Evolutionary conservation across 2,888 invertebrate species (phyloP), one percentile per base, ranked within the genome.

Genomic region (Macrosiphum euphorbiae): DNA sequence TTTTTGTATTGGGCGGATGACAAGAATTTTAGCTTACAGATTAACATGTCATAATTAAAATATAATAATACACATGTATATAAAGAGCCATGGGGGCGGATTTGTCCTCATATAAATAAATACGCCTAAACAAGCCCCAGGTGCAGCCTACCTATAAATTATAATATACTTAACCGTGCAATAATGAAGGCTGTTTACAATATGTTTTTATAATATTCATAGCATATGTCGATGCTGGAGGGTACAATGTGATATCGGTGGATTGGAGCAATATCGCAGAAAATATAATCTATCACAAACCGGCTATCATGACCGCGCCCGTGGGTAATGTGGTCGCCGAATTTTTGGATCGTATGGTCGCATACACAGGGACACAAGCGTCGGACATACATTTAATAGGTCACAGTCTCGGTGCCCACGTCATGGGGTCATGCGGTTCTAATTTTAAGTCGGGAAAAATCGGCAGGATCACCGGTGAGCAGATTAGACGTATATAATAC

Each of bases 171-270:
- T 1, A 61, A 61, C 28, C 28, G 3, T 61, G 13, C n/a, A 28
- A 58, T 61, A 28, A 61, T 8, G 28, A 3, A 28, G 8, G 61
- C 13, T 61, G n/a, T 47, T 47, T 47, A 61, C 61, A 61, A 10
- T 61, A 61, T 61, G 28, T 61, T 61, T 28, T 28, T 11, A 8
- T 26, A 67, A 67, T 67, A n/a, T 67, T 67, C 11, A 41, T 3
- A 58, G 96, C 96, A 94, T 96, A 96, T 94, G 95, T 96, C 47
- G 95, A 95, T 28, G 95, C 94, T 16, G 96, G 95, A 1, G 95
- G 96, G 94, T 96, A 95, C 94, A 97, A 96, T 95, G 95, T 97
- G 4, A 95, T 97, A 61, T 95, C 96, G 26, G 96, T 96, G 4
- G 96, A 97, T 95, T 97, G 97, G 97, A 95, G 95, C 16, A 90